Percentiles rank a stretch among this genome's conserved stretches.
These are phyloP conservation scores for Setipinna tenuifilis DNA, from an alignment of 2,797 vertebrate species.

Conservation along the genomic window DNA sequence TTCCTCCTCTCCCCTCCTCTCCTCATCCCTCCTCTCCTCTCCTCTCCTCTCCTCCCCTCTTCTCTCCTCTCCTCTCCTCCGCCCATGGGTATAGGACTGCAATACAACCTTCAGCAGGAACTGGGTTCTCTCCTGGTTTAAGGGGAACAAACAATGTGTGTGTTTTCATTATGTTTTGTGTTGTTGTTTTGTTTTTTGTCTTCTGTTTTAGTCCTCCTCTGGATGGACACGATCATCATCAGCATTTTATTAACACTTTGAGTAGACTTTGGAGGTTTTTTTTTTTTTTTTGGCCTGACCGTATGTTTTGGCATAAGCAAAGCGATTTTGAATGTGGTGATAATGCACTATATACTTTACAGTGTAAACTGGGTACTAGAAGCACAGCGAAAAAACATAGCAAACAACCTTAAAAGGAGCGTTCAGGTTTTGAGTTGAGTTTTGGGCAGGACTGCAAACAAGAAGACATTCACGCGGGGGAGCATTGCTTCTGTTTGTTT, in stretches of 20 bases:
- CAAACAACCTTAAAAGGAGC: conserved; percentile 41
- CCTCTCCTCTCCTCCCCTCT: too few species aligned
- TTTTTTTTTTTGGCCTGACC: conserved; percentile 29
- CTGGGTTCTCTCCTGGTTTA: conserved; percentile 12
- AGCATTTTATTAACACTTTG: conserved; percentile 35
- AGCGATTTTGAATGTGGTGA: conserved; percentile 47
- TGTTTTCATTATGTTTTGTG: conserved; percentile 35
- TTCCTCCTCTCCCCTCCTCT: neutral
- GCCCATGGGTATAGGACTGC: conserved; percentile 38
- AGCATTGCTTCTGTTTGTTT: conserved; percentile 44
- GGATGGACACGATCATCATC: conserved; percentile 62
- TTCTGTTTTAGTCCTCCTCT: conserved; percentile 40
- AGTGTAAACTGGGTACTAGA: conserved; percentile 56
- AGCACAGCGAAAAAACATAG: conserved; percentile 66
- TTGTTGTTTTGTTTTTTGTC: conserved; percentile 27
- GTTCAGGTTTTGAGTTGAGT: conserved; percentile 23
- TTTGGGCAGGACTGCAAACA: conserved; percentile 19
- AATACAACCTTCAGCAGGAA: conserved; percentile 43
- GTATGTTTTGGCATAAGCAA: conserved; percentile 44
- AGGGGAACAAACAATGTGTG: conserved; percentile 36
- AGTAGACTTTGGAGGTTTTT: conserved; percentile 55
- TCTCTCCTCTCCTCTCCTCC: neutral
- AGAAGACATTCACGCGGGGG: conserved; percentile 18
- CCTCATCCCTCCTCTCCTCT: too few species aligned
- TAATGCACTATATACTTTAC: conserved; percentile 52